Evolutionary conservation across 2,888 invertebrate species (phyloP).

Genomic region (Punctoribates punctum): DNA sequence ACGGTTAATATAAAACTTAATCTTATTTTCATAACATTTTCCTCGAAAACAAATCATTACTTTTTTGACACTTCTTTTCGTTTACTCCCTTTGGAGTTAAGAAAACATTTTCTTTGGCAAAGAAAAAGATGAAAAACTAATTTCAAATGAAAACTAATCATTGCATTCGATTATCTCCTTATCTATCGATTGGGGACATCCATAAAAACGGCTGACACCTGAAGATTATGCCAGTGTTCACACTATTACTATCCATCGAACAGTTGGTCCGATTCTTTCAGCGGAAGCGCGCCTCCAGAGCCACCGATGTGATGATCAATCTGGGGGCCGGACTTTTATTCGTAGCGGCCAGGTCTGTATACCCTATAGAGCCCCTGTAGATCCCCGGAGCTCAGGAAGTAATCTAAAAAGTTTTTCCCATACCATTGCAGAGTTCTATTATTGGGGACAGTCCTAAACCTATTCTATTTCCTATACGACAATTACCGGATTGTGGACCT

Average conservation of each 20-base stretch:
- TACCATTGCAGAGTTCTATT: slow-evolving; percentile 12
- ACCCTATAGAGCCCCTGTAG: no score
- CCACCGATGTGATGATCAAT: slow-evolving; percentile 30
- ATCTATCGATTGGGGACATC: background rate
- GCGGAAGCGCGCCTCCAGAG: slow-evolving; percentile 35
- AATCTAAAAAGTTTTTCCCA: no score
- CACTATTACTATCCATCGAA: slow-evolving; percentile 16
- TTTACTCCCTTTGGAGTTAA: no score
- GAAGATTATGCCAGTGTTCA: background rate
- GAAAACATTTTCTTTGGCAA: no score
- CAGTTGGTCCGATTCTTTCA: slow-evolving; percentile 34
- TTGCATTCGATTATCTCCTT: background rate
- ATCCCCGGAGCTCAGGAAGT: no score
- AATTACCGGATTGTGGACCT: slow-evolving; percentile 34
- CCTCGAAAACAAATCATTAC: no score
- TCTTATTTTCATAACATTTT: no score
- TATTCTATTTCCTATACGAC: slow-evolving; percentile 27
- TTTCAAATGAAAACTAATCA: background rate
- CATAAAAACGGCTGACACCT: background rate
- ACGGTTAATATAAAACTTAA: no score
- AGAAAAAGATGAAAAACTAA: no score
- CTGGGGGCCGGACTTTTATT: slow-evolving; percentile 38
- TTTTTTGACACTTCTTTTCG: no score
- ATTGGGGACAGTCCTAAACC: slow-evolving; percentile 14
- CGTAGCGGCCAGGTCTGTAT: background rate